Conservation (phyloP, 2,113 vertebrate species). For the Podarcis cretensis region DNA sequence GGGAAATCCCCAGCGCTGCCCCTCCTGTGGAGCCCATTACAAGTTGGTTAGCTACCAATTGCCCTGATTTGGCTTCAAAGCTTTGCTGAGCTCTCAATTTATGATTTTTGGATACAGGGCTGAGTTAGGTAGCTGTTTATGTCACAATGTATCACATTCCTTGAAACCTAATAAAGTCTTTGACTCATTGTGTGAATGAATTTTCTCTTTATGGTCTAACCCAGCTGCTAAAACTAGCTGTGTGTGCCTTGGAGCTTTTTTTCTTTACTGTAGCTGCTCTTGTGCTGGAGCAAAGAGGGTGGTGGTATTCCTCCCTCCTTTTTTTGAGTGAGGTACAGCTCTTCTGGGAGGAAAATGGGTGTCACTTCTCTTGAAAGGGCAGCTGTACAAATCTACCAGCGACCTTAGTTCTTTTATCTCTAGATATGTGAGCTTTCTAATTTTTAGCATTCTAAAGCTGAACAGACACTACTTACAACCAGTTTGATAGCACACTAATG, state of each 20-base stretch:
- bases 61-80: conserved; percentile 46
- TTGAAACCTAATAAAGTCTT: conserved; percentile 13
- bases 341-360: not conserved
- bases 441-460: too few species aligned
- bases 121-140: not conserved
- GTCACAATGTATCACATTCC: not conserved
- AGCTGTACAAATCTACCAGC: not conserved
- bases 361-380: not conserved
- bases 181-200: not conserved
- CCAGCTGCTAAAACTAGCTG: not conserved
- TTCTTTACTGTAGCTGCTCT: not conserved
- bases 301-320: too few species aligned
- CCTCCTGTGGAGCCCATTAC: conserved; percentile 87
- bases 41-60: conserved; percentile 82
- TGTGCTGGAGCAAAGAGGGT: not conserved
- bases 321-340: too few species aligned
- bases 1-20: conserved; percentile 87
- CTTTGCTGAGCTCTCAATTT: not conserved
- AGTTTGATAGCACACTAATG: too few species aligned
- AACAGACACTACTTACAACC: not conserved
- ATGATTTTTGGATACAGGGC: not conserved
- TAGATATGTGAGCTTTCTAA: too few species aligned
- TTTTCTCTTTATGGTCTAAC: too few species aligned
- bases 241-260: not conserved
- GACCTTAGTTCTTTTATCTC: too few species aligned